A percentile compares a stretch with the other conserved stretches of the same genome.
Evolutionary conservation across 2,888 invertebrate genomes (phyloP).

Genomic region (Tiphia femorata): DNA sequence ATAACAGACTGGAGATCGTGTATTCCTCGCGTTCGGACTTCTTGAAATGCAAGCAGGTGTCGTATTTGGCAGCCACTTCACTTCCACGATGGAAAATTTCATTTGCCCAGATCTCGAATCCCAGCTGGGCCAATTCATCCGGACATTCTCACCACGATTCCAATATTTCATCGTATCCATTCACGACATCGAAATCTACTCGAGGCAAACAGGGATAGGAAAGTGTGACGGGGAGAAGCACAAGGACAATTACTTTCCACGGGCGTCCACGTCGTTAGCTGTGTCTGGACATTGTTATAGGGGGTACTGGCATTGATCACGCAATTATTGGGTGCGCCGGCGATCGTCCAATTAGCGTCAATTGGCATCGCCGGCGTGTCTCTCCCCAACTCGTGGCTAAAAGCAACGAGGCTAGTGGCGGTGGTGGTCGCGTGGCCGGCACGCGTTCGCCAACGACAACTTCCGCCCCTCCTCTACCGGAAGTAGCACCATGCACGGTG

Average conservation of each 20-base stretch:
- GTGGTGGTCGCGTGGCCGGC: slow-evolving; percentile 57
- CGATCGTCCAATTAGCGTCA: slow-evolving; percentile 51
- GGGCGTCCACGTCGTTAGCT: slow-evolving; percentile 1
- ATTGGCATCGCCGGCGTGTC: slow-evolving; percentile 29
- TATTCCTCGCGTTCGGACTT: too few relatives aligned
- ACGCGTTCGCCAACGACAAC: slow-evolving; percentile 58
- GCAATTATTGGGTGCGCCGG: slow-evolving; percentile 37
- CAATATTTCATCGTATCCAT: too few relatives aligned
- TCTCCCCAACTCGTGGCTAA: slow-evolving; percentile 15
- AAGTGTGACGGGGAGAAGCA: too few relatives aligned
- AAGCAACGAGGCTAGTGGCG: slow-evolving; percentile 16
- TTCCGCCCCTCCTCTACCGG: slow-evolving; percentile 55
- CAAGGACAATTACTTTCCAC: slow-evolving; percentile 5
- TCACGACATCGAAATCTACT: too few relatives aligned
- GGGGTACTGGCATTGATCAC: slow-evolving; percentile 35
- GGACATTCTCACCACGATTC: too few relatives aligned
- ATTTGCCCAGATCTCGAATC: too few relatives aligned
- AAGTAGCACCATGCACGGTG: slow-evolving; percentile 36
- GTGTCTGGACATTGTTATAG: slow-evolving; percentile 2
- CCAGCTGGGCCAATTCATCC: too few relatives aligned
- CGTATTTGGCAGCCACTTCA: too few relatives aligned
- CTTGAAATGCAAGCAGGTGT: too few relatives aligned
- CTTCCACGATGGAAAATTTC: too few relatives aligned
- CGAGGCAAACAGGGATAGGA: too few relatives aligned
- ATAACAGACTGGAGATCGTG: too few relatives aligned